These are phyloP conservation scores for Nemapogon koenigi DNA, from an alignment of 2,888 invertebrate genomes.

Conservation along the genomic window DNA sequence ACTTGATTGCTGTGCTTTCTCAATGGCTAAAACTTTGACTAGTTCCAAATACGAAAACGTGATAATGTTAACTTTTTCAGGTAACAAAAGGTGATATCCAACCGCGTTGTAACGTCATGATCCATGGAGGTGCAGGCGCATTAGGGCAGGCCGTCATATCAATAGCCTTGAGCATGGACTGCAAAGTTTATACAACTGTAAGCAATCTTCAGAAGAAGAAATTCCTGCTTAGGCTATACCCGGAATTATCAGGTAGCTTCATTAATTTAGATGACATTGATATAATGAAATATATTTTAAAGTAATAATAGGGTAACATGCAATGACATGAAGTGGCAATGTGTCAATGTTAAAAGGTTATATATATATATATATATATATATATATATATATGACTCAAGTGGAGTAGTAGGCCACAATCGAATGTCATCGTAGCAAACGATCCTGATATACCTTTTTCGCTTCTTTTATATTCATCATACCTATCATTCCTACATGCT, in stretches of 20 bases:
- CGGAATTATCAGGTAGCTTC: conserved; percentile 26
- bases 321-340: not conserved
- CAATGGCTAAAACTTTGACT: too few species aligned
- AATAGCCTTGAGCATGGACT: conserved; percentile 11
- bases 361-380: not conserved
- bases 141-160: conserved; percentile 17
- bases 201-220: conserved; percentile 14
- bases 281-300: not conserved
- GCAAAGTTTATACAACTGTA: conserved; percentile 16
- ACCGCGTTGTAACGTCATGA: conserved; percentile 5
- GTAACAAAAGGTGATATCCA: not conserved
- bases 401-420: too few species aligned
- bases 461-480: too few species aligned
- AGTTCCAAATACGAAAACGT: too few species aligned
- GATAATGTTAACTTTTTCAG: too few species aligned
- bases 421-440: too few species aligned
- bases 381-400: not conserved
- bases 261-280: not conserved
- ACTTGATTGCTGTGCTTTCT: too few species aligned
- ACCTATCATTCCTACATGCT: too few species aligned
- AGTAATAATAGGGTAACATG: not conserved
- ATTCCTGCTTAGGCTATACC: conserved; percentile 14
- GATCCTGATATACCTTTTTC: too few species aligned
- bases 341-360: not conserved
- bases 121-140: conserved; percentile 16